Conservation (phyloP, 2,797 vertebrate species). For the Pseudotriccus pelzelni region DNA sequence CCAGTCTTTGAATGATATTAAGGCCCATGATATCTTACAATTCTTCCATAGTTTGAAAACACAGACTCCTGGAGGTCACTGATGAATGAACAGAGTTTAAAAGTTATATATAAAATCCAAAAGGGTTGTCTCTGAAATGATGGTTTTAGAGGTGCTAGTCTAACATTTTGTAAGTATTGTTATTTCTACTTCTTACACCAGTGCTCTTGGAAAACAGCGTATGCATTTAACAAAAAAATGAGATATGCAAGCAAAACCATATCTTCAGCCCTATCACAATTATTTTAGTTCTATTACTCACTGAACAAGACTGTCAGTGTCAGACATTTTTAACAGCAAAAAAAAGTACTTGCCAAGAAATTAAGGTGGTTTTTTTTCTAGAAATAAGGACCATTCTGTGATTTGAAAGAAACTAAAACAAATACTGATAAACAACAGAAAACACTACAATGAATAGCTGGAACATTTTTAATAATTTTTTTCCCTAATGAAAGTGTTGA, state of each 20-base stretch:
- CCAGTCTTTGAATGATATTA: background rate
- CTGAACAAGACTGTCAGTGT: background rate
- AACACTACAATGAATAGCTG: background rate
- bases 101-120: background rate
- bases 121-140: background rate
- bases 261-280: background rate
- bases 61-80: background rate
- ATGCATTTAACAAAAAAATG: background rate
- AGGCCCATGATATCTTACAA: background rate
- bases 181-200: background rate
- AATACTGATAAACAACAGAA: background rate
- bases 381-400: background rate
- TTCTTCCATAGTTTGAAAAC: background rate
- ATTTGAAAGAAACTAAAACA: background rate
- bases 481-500: background rate
- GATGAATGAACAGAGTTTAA: background rate
- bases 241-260: rapidly evolving
- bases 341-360: background rate
- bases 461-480: background rate
- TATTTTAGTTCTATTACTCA: background rate
- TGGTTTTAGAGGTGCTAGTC: background rate
- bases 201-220: background rate
- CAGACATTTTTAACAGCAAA: background rate
- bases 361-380: background rate
- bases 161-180: background rate